These are phyloP conservation scores for Grantiella picta DNA, from an alignment of 2,113 vertebrate species.

Conservation along the genomic window DNA sequence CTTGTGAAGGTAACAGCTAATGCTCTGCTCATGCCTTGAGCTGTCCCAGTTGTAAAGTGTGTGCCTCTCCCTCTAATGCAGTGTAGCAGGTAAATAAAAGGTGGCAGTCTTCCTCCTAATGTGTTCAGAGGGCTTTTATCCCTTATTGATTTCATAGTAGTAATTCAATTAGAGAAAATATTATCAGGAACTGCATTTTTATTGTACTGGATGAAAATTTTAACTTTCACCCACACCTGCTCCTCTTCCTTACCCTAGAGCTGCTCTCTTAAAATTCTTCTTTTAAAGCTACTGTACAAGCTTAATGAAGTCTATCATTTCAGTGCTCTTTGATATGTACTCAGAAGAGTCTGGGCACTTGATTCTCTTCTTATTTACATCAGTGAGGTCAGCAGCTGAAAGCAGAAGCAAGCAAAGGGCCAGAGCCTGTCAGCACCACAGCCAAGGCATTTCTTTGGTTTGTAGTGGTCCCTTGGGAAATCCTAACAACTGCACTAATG, in stretches of 20 bases:
- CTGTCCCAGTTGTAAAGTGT: too few relatives aligned
- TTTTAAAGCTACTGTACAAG: background rate
- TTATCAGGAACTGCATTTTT: background rate
- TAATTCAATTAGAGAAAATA: background rate
- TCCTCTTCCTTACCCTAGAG: slow-evolving; percentile 1
- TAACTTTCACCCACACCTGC: background rate
- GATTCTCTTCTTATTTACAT: background rate
- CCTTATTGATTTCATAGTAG: background rate
- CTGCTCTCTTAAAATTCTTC: background rate
- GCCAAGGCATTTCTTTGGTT: background rate
- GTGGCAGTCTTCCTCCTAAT: background rate
- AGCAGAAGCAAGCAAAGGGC: background rate
- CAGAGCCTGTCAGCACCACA: background rate
- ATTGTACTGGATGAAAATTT: background rate
- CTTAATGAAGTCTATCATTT: background rate
- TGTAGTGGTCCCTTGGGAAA: background rate
- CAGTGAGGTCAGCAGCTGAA: background rate
- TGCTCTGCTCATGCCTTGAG: background rate
- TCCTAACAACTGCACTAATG: background rate
- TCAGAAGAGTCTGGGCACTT: background rate
- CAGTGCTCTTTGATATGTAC: background rate
- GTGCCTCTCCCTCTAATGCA: background rate
- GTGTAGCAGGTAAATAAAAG: background rate
- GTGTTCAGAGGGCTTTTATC: background rate
- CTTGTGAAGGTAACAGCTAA: background rate